These are phyloP conservation scores for Scelioninae gen. 1 DNA, from an alignment of 2,888 invertebrate species.

Conservation along the genomic window DNA sequence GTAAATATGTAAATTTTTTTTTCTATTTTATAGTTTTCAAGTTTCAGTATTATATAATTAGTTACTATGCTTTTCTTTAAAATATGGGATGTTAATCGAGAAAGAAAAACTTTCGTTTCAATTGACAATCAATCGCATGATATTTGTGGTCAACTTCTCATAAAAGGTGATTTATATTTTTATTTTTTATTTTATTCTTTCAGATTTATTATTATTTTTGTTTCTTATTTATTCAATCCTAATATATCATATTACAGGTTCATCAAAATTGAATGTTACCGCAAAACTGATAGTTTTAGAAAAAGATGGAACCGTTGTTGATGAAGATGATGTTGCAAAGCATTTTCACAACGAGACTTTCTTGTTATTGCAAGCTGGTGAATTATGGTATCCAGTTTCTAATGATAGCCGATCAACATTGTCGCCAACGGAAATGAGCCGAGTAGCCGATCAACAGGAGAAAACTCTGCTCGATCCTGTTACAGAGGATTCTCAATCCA, in stretches of 20 bases:
- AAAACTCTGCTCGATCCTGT: no score
- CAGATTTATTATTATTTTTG: neutral
- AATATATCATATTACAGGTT: conserved; percentile 18
- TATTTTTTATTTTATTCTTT: conserved; percentile 11
- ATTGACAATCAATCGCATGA: conserved; percentile 4
- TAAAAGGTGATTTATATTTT: conserved; percentile 12
- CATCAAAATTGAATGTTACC: conserved; percentile 12
- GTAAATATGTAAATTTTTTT: conserved; percentile 10
- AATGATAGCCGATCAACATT: conserved; percentile 21
- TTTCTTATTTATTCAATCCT: conserved; percentile 2
- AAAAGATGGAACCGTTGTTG: conserved; percentile 10
- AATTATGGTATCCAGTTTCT: conserved; percentile 11
- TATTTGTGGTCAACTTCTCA: conserved; percentile 15
- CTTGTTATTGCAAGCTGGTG: conserved; percentile 9
- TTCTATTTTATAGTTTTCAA: conserved; percentile 23
- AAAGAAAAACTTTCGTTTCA: conserved; percentile 23
- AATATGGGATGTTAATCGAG: conserved; percentile 8
- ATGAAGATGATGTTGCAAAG: conserved; percentile 16
- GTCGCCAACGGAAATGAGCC: neutral
- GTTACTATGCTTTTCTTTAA: conserved; percentile 17
- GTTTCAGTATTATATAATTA: conserved; percentile 17
- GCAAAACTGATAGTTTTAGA: conserved; percentile 5
- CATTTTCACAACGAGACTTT: conserved; percentile 15
- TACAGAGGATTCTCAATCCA: no score
- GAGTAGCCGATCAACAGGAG: neutral